phyloP scores from a whole-genome alignment of 37 sponge, comb jelly and placozoan species.

The Theonella swinhoei region DNA sequence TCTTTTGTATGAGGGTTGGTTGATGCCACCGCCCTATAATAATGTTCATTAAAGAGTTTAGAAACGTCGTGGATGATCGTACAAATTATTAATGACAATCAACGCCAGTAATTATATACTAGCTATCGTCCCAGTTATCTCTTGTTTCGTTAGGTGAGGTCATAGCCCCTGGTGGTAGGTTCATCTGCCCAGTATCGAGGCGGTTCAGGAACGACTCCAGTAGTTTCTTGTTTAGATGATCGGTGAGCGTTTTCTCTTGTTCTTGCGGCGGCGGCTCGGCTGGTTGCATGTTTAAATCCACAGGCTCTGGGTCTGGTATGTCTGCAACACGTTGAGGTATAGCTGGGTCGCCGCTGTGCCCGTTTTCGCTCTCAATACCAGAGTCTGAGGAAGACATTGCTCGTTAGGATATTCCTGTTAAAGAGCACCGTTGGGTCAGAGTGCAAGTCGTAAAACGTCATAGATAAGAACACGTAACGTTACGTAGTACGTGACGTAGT shows the following conservation, averaged over 20 bases:
- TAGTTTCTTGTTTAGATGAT: slow-evolving; percentile 81
- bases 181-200: slow-evolving; percentile 46
- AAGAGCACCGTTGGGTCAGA: too few relatives aligned
- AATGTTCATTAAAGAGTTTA: too few relatives aligned
- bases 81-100: too few relatives aligned
- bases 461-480: too few relatives aligned
- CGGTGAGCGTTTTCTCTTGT: slow-evolving; percentile 71
- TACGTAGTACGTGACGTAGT: too few relatives aligned
- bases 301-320: not conserved
- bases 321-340: too few relatives aligned
- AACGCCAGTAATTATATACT: too few relatives aligned
- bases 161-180: slow-evolving; percentile 7
- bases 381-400: not conserved
- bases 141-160: not conserved
- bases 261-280: slow-evolving; percentile 25
- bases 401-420: not conserved
- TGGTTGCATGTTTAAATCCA: not conserved
- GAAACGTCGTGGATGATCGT: too few relatives aligned
- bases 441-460: too few relatives aligned
- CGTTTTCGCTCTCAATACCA: not conserved
- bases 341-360: not conserved
- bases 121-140: not conserved
- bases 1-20: too few relatives aligned
- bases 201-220: slow-evolving; percentile 69
- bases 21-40: too few relatives aligned